Evolutionary conservation across 2,797 vertebrate genomes (phyloP).

Genomic region (Crocidura indochinensis): DNA sequence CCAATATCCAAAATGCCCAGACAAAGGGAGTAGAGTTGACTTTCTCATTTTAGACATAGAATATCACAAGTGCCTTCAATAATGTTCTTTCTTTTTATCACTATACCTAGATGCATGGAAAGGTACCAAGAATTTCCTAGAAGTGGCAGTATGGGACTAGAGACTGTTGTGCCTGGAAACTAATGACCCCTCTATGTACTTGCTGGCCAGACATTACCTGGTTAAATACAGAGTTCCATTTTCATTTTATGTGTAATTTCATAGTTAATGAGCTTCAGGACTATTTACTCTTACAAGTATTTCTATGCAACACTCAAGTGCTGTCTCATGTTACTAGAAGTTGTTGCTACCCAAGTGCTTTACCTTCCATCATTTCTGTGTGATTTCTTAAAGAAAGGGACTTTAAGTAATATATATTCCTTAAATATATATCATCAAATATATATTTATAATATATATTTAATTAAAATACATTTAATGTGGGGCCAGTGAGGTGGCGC

Average conservation of each 20-base stretch:
- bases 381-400: not conserved
- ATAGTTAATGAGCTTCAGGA: not conserved
- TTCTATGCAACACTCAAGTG: not conserved
- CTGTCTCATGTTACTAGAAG: not conserved
- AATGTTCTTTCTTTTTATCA: not conserved
- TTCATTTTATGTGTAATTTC: not conserved
- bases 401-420: constrained; percentile 48
- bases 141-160: not conserved
- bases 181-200: not conserved
- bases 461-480: not conserved
- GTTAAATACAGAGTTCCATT: not conserved
- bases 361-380: not conserved
- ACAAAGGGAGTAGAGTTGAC: not conserved
- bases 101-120: not conserved
- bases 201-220: not conserved
- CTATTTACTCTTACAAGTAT: not conserved
- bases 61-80: not conserved
- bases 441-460: too few relatives aligned
- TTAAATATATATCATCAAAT: too few relatives aligned
- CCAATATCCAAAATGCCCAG: not conserved
- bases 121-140: not conserved
- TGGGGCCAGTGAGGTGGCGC: too few relatives aligned
- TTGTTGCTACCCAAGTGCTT: not conserved
- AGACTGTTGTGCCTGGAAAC: too few relatives aligned
- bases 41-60: not conserved